phyloP scores from a whole-genome alignment of 2,888 invertebrate species.

The Cepaea hortensis region DNA sequence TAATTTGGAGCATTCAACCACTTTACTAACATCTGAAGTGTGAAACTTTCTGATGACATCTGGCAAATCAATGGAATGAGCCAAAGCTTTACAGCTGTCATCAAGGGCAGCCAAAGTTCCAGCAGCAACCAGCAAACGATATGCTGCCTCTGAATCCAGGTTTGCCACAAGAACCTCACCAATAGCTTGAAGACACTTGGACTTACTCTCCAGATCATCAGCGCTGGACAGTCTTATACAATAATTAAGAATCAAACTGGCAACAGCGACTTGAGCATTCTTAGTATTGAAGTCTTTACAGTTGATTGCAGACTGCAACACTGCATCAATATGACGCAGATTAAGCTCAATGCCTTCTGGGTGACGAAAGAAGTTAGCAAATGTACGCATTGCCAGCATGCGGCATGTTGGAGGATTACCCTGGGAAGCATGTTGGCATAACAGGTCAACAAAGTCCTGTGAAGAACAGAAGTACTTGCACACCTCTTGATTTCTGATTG shows the following conservation, averaged over 20 bases:
- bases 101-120: constrained; percentile 82
- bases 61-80: constrained; percentile 68
- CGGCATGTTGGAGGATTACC: constrained; percentile 72
- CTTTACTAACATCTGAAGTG: constrained; percentile 28
- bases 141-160: constrained; percentile 83
- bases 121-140: constrained; percentile 85
- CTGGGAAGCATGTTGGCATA: constrained; percentile 75
- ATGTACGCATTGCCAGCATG: constrained; percentile 78
- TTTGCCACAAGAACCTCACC: constrained; percentile 56
- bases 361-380: constrained; percentile 89
- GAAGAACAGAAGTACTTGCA: constrained; percentile 79
- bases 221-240: constrained; percentile 78
- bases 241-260: constrained; percentile 85
- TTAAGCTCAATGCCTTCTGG: constrained; percentile 72
- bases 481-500: constrained; percentile 84
- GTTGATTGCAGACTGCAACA: constrained; percentile 62
- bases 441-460: constrained; percentile 75
- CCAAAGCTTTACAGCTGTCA: constrained; percentile 63
- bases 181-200: constrained; percentile 63
- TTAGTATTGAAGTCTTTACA: constrained; percentile 66
- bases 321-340: constrained; percentile 60
- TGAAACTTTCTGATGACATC: constrained; percentile 56
- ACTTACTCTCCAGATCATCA: constrained; percentile 67
- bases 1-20: constrained; percentile 42
- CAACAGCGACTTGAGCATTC: constrained; percentile 83